phyloP scores from a whole-genome alignment of 2,113 vertebrate species.

The Coturnix japonica region DNA sequence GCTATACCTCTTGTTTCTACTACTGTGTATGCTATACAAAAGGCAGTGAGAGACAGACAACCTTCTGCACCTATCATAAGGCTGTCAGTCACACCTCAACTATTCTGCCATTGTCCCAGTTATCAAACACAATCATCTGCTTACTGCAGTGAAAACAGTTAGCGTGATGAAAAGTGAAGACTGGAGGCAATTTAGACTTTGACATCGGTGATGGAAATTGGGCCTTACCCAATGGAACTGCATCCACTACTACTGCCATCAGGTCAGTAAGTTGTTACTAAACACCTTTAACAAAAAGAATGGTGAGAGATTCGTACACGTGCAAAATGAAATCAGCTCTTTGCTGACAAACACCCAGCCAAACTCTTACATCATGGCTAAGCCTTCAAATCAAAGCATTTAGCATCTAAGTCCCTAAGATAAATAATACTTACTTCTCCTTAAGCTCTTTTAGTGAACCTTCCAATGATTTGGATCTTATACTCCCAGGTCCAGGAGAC shows the following conservation, averaged over 20 bases:
- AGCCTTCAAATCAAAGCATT: neutral
- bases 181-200: neutral
- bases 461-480: constrained; percentile 76
- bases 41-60: neutral
- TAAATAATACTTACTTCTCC: constrained; percentile 85
- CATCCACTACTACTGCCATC: neutral
- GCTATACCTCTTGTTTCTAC: neutral
- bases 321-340: neutral
- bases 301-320: neutral
- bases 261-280: neutral
- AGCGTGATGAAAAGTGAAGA: neutral
- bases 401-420: neutral
- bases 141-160: neutral
- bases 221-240: neutral
- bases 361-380: neutral
- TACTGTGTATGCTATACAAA: neutral
- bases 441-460: constrained; percentile 75
- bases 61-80: neutral
- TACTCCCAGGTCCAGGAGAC: constrained; percentile 66
- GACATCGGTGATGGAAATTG: neutral
- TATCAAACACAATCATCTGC: neutral
- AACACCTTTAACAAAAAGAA: neutral
- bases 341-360: neutral
- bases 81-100: neutral
- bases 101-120: neutral